Evolutionary conservation across 1,140 invertebrate species (phyloP), one percentile per base, ranked within the genome.

Genomic region (Scaptomyza pallida): DNA sequence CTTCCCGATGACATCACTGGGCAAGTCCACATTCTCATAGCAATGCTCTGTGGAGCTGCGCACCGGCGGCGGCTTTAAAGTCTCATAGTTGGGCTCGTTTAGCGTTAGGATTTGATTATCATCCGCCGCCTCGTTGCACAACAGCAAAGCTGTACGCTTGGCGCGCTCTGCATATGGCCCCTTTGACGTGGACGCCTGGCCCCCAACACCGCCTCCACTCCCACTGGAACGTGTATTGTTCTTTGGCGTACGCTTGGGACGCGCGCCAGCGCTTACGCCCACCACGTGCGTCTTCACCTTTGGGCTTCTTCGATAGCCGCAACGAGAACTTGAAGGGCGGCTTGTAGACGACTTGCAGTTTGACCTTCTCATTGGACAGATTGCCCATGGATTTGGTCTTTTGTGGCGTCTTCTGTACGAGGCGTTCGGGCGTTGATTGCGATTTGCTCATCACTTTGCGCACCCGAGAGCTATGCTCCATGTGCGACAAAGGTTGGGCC

Each of bases 281-380:
- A 88, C 82, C 1, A 91, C 91, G 56, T 92, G 92, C 23, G 92
- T 92, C 67, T 94, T 94, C 6, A 94, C 93, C 93, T 5, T 93
- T 92, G 21, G 89, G 72, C 62, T 91, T 94, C 82, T 96, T 96
- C 33, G 94, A 94, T 44, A 97, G 93, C 80, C 96, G 96, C 16
- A 97, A 93, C 89, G 95, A 96, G 89, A 97, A 96, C 73, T 95
- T 95, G 89, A 97, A 97, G 1, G 96, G 96, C 23, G 96, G 96
- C 79, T 96, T 96, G 89, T 96, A 97, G 4, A 97, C 95, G 1
- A 97, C 96, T 89, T 97, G 96, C 8, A 97, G 90, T 50, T 95
- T 94, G 0, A 95, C 94, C 59, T 95, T 94, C 76, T 96, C 94
- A 51, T 93, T 93, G 16, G 85, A 78, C 13, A 92, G 75, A 63